Evolutionary conservation across 2,797 vertebrate genomes (phyloP), one percentile per base, ranked within the genome.

Genomic region (Coranthus polyacanthus): DNA sequence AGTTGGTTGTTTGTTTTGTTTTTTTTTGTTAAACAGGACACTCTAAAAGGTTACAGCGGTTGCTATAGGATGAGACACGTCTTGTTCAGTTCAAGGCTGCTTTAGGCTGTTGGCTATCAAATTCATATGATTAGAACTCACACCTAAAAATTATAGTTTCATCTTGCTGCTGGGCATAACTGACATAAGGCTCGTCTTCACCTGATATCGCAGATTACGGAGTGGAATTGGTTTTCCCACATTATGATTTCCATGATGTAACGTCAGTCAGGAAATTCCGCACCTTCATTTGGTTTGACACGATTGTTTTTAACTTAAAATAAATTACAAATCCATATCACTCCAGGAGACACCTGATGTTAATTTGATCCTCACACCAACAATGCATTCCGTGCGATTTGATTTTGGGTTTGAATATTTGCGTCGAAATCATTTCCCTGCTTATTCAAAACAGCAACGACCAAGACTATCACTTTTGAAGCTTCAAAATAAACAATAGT

Each of bases 401-500:
- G n/a, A n/a, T n/a, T n/a, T n/a, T n/a, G n/a, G n/a, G n/a, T n/a
- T n/a, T n/a, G n/a, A n/a, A n/a, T n/a, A n/a, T n/a, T n/a, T n/a
- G n/a, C n/a, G n/a, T n/a, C n/a, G n/a, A n/a, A n/a, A n/a, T n/a
- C n/a, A n/a, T n/a, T n/a, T n/a, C n/a, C n/a, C n/a, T n/a, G n/a
- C n/a, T 15, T 34, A 26, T 11, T 17, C 4, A 50, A 66, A 10
- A 72, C 6, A 29, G 21, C 6, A 62, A 45, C 13, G 3, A 54
- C 51, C 24, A 72, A 60, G 67, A 21, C 24, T 13, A 74, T 63
- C 32, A 38, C 16, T 41, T 66, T 38, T 64, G 42, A 81, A 75
- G 46, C 52, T 57, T 74, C 65, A 83, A 87, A 91, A 86, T 79
- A 86, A 88, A 86, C 77, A 89, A 68, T 44, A 64, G 49, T 69